Evolutionary conservation across 64 coral and sea anemone genomes (phyloP).

Genomic region (Trachythela sp.): DNA sequence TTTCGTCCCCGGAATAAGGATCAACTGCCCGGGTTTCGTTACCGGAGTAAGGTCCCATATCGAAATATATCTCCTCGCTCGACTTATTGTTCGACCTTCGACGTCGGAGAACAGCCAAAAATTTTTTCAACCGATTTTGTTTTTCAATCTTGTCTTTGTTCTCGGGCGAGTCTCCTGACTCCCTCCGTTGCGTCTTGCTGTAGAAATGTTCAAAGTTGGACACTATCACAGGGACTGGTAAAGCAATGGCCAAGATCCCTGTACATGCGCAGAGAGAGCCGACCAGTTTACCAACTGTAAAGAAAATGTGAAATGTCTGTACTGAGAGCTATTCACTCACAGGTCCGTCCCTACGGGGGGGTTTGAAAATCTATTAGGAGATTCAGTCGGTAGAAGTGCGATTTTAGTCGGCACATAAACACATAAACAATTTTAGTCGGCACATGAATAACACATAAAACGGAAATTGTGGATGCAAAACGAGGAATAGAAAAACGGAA

Average conservation of each 20-base stretch:
- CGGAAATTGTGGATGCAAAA: no score
- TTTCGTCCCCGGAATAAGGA: background rate
- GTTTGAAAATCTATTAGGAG: no score
- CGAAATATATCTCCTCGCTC: background rate
- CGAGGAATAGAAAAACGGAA: no score
- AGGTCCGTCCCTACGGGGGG: no score
- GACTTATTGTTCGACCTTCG: background rate
- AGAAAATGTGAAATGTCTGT: background rate
- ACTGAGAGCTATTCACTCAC: background rate
- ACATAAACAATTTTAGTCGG: no score
- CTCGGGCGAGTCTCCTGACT: background rate
- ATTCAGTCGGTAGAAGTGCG: no score
- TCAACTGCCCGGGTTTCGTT: background rate
- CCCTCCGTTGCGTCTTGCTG: conserved; percentile 54
- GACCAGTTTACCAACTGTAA: conserved; percentile 83
- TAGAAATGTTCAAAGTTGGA: conserved; percentile 98
- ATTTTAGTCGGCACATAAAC: no score
- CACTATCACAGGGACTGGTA: conserved; percentile 91
- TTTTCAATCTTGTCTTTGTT: background rate
- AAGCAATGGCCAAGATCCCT: conserved; percentile 82
- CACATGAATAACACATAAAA: no score
- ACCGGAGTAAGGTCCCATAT: background rate
- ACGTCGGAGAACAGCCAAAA: background rate
- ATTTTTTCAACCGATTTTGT: background rate
- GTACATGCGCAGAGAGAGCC: conserved; percentile 90